Base-by-base conservation (phyloP, 2,888 invertebrate genomes). In the Lomographa bimaculata region DNA sequence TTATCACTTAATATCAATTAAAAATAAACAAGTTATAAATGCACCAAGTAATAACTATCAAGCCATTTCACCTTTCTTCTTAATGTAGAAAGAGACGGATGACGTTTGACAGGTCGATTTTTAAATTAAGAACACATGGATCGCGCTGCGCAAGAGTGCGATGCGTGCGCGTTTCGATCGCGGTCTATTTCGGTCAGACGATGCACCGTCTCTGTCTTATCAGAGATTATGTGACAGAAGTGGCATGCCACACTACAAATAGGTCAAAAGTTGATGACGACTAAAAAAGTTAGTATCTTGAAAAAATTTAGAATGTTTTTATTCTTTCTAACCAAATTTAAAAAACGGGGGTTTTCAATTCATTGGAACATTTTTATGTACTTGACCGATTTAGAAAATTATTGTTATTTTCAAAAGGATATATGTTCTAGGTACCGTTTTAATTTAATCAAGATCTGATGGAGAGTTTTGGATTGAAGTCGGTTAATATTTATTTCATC, bases 141-240 rank as follows among this genome's bases (percentile, higher is more conserved):
- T 53, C 24, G 62, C 61, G 58, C 57, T 57, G 73, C 69, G 76
- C 74, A 72, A 74, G 80, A 79, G 80, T 71, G 71, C 57, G 68
- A 28, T 46, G 40, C 48, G 58, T 51, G 60, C 69, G 83, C 73
- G 64, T 6, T 18, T 30, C 79, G 57, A 63, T 54, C 67, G 60
- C 72, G 54, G 57, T 83, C 87, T 87, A 87, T 87, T 87, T 86
- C 74, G 76, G 80, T 81, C 74, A 65, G 61, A 62, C 59, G 63
- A 59, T 71, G 77, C 76, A 71, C 47, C 72, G 70, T 72, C 81
- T 76, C 76, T 67, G 68, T 79, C 79, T 67, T 61, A 56, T 11
- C 84, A 84, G 53, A 83, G 86, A 85, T 50, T 66, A 69, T 30
- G 14, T 21, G 6, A 17, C 52, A 70, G 67, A 68, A 36, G 48